Conservation (phyloP, 2,888 invertebrate genomes). For the Cyaniris semiargus region DNA sequence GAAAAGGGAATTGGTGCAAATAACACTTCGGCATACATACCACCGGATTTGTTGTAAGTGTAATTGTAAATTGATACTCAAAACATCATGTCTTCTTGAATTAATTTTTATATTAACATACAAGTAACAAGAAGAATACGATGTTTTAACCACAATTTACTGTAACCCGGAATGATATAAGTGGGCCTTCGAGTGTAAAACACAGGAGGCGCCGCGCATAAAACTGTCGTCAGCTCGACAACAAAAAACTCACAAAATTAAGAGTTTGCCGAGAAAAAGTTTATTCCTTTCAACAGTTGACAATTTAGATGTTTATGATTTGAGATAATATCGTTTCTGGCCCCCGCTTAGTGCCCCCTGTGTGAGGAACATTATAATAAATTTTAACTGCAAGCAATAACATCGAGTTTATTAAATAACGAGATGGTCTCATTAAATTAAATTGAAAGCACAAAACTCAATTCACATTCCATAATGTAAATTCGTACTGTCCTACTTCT, state of each 20-base stretch:
- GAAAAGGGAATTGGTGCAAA: neutral
- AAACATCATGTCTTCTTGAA: too few species aligned
- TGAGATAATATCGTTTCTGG: neutral
- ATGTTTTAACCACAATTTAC: neutral
- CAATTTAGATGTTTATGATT: neutral
- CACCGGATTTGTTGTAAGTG: too few species aligned
- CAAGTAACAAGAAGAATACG: too few species aligned
- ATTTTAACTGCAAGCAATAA: neutral
- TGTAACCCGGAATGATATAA: neutral
- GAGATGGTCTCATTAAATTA: too few species aligned
- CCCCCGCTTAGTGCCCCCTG: neutral
- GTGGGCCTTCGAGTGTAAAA: neutral
- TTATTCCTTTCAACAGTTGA: neutral
- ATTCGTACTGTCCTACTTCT: too few species aligned
- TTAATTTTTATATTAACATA: too few species aligned
- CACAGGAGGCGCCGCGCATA: conserved; percentile 27
- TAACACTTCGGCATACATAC: neutral
- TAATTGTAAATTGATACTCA: too few species aligned
- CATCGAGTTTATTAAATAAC: neutral
- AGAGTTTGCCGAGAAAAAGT: neutral
- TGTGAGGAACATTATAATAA: neutral
- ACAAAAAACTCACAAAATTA: neutral
- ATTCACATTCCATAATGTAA: too few species aligned
- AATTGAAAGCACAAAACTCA: too few species aligned
- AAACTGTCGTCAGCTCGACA: conserved; percentile 23